phyloP scores from a whole-genome alignment of 1,140 invertebrate species.

The Drosophila willistoni region DNA sequence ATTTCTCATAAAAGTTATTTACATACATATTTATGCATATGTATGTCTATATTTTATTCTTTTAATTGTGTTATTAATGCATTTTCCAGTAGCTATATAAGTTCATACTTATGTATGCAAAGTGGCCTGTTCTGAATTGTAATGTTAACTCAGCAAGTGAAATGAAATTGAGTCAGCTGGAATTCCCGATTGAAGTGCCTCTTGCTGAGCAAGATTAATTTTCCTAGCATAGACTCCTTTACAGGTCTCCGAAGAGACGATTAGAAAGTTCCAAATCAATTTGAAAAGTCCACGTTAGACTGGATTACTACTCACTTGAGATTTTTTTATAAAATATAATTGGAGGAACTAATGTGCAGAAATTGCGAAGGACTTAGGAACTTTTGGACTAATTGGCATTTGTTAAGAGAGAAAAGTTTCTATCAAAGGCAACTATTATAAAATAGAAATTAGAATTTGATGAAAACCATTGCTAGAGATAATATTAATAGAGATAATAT shows the following conservation, averaged over 20 bases:
- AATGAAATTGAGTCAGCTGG: background rate
- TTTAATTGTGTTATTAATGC: constrained; percentile 9
- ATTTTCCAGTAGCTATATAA: background rate
- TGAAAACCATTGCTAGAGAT: too few relatives aligned
- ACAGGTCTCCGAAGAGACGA: background rate
- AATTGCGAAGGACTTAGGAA: too few relatives aligned
- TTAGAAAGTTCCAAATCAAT: background rate
- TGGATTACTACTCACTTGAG: too few relatives aligned
- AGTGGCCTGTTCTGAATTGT: constrained; percentile 1
- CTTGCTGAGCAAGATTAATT: background rate
- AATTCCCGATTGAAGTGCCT: background rate
- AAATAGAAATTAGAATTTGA: too few relatives aligned
- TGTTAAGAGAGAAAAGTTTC: too few relatives aligned
- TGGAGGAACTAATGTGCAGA: too few relatives aligned
- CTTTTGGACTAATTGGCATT: too few relatives aligned
- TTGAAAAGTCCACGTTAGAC: too few relatives aligned
- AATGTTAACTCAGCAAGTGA: constrained; percentile 3
- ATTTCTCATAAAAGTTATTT: constrained; percentile 7
- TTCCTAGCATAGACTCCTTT: background rate
- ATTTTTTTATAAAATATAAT: too few relatives aligned
- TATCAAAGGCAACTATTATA: too few relatives aligned
- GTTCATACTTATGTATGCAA: background rate
- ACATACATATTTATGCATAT: background rate
- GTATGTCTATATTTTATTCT: background rate
- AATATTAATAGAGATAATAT: too few relatives aligned